phyloP scores from a whole-genome alignment of 2,113 vertebrate genomes.

The Charadrius vociferus region DNA sequence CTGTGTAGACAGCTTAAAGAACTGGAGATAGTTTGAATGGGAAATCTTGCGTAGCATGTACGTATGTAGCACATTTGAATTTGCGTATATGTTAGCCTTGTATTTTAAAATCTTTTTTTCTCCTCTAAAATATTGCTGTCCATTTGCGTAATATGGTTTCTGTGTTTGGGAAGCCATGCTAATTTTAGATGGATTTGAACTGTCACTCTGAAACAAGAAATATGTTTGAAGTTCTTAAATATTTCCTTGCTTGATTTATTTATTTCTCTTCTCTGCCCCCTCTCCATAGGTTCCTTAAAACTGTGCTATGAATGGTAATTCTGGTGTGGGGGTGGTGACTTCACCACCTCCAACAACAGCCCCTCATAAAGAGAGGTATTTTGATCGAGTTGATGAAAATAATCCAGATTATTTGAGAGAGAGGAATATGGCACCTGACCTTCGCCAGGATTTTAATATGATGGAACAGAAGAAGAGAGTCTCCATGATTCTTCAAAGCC shows the following conservation, averaged over 20 bases:
- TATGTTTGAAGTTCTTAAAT: rapidly evolving
- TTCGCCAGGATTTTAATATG: slow-evolving; percentile 99
- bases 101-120: background rate
- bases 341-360: slow-evolving; percentile 93
- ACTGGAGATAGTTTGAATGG: background rate
- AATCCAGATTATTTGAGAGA: slow-evolving; percentile 94
- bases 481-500: slow-evolving; percentile 99
- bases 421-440: slow-evolving; percentile 97
- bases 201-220: background rate
- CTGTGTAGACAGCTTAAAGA: background rate
- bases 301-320: slow-evolving; percentile 94
- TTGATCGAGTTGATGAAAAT: slow-evolving; percentile 96
- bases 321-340: slow-evolving; percentile 93
- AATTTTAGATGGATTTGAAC: background rate
- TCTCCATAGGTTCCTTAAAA: slow-evolving; percentile 54
- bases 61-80: background rate
- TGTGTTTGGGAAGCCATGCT: background rate
- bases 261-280: background rate
- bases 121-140: background rate
- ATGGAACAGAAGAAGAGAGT: slow-evolving; percentile 99
- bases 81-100: background rate
- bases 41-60: background rate
- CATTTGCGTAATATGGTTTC: background rate
- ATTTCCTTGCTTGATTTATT: background rate
- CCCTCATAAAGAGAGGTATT: slow-evolving; percentile 97